Evolutionary conservation across 2,797 vertebrate genomes (phyloP).

Genomic region (Myotis pilosus): DNA sequence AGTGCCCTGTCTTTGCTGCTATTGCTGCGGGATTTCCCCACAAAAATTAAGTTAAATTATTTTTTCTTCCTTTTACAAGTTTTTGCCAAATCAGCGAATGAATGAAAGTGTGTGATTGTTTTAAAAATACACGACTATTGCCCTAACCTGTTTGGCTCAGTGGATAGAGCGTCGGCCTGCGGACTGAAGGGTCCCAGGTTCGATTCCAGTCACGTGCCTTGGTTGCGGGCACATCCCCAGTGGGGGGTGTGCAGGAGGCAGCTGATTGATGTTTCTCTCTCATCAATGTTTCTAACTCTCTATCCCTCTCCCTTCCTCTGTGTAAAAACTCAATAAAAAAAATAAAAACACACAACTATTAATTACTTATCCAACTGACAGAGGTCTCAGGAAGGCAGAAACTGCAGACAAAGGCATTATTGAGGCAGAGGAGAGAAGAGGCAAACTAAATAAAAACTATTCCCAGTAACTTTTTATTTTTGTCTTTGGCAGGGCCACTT

Average conservation of each 20-base stretch:
- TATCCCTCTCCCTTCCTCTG: too few species aligned
- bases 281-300: too few species aligned
- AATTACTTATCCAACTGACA: neutral
- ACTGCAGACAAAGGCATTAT: neutral
- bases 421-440: neutral
- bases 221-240: too few species aligned
- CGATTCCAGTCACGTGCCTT: too few species aligned
- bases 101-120: neutral
- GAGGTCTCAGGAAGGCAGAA: neutral
- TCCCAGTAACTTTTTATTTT: neutral
- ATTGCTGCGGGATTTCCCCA: neutral
- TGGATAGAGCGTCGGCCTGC: too few species aligned
- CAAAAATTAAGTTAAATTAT: neutral
- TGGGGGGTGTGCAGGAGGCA: too few species aligned
- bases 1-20: neutral
- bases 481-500: neutral
- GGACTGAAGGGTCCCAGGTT: too few species aligned
- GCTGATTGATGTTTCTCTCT: too few species aligned
- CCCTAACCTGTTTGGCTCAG: too few species aligned
- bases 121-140: neutral
- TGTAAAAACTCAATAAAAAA: too few species aligned
- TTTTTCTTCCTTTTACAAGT: neutral
- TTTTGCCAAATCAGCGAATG: slow-evolving; percentile 19
- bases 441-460: neutral
- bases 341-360: neutral